phyloP scores from a whole-genome alignment of 2,113 vertebrate species.

The Embiotoca jacksoni region DNA sequence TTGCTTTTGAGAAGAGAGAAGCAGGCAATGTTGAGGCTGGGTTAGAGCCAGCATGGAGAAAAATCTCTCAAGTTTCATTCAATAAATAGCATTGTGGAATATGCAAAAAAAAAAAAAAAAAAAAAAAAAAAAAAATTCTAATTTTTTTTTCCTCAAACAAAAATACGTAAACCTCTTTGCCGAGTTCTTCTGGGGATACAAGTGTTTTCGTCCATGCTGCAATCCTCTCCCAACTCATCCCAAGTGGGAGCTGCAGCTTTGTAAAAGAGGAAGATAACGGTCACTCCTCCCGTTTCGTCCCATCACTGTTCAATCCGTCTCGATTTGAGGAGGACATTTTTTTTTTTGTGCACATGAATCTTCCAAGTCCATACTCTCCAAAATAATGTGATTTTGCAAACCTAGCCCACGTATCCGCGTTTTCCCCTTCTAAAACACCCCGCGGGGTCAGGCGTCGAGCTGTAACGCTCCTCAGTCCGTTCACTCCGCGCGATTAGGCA shows the following conservation, averaged over 20 bases:
- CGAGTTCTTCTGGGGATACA: conserved; percentile 66
- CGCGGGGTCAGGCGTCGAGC: conserved; percentile 27
- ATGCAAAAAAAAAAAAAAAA: conserved; percentile 58
- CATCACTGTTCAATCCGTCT: conserved; percentile 31
- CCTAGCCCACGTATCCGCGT: conserved; percentile 23
- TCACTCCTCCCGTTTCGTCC: conserved; percentile 1
- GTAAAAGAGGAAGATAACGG: conserved; percentile 10
- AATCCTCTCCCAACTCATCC: conserved; percentile 65
- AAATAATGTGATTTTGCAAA: conserved; percentile 44
- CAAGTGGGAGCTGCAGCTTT: conserved; percentile 35
- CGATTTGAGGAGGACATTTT: conserved; percentile 25
- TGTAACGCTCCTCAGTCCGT: conserved; percentile 3
- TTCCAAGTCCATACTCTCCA: conserved; percentile 27
- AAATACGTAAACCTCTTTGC: conserved; percentile 68
- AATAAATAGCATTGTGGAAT: conserved; percentile 82
- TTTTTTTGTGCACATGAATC: conserved; percentile 30
- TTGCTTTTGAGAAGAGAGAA: conserved; percentile 72
- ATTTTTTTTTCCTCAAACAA: conserved; percentile 53
- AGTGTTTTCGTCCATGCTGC: conserved; percentile 65
- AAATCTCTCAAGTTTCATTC: conserved; percentile 79
- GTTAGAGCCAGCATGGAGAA: conserved; percentile 78
- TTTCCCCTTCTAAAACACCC: conserved; percentile 25
- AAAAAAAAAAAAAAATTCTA: too few species aligned
- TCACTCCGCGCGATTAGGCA: background rate
- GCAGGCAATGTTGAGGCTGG: conserved; percentile 70